Conservation (phyloP, 2,888 invertebrate species). For the Orchesella flavescens region DNA sequence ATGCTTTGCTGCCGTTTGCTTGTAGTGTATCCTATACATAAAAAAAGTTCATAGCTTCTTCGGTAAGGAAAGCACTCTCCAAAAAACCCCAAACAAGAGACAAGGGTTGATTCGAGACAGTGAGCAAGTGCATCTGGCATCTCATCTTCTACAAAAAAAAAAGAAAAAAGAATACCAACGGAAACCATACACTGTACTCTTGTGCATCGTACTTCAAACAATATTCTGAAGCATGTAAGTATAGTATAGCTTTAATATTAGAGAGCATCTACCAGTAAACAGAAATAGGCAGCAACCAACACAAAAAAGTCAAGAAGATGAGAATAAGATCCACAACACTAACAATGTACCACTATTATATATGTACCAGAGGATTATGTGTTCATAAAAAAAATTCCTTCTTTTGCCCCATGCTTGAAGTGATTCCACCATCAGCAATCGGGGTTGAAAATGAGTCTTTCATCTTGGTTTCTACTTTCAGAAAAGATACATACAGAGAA, state of each 20-base stretch:
- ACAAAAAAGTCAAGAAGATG: neutral
- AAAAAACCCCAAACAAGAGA: conserved; percentile 49
- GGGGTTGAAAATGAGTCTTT: neutral
- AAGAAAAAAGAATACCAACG: conserved; percentile 1
- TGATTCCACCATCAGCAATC: too few species aligned
- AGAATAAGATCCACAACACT: neutral
- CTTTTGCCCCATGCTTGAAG: conserved; percentile 1
- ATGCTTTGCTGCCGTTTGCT: too few species aligned
- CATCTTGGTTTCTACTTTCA: neutral
- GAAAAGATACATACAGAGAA: neutral
- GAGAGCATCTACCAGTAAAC: too few species aligned
- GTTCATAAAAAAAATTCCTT: neutral
- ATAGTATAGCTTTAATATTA: neutral
- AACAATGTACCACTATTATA: neutral
- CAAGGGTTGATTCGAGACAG: conserved; percentile 60
- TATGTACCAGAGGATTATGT: too few species aligned
- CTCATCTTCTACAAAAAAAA: neutral
- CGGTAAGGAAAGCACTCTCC: conserved; percentile 27
- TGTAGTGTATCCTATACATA: neutral
- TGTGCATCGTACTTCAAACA: too few species aligned
- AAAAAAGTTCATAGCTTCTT: conserved; percentile 1
- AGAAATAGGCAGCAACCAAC: too few species aligned
- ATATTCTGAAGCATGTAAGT: neutral
- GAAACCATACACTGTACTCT: neutral
- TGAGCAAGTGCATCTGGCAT: conserved; percentile 39